Percentiles rank a stretch among this genome's conserved stretches.
These are phyloP conservation scores for Bradynema listronoti DNA, from an alignment of 1,140 invertebrate genomes.

Conservation along the genomic window DNA sequence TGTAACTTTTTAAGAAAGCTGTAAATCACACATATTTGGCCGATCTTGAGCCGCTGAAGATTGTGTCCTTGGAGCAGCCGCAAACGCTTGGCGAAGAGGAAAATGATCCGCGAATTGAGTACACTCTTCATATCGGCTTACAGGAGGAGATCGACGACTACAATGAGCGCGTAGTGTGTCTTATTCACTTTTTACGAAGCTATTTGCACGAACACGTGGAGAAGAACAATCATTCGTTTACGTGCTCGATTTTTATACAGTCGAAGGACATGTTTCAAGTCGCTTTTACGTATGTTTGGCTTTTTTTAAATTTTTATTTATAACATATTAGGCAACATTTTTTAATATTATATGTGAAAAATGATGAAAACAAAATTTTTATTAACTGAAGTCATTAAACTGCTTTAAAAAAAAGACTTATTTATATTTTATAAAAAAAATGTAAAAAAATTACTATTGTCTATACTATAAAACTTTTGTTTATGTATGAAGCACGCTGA, in stretches of 20 bases:
- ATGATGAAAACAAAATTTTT: too few relatives aligned
- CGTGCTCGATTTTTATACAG: conserved; percentile 11
- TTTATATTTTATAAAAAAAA: too few relatives aligned
- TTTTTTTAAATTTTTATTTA: not conserved
- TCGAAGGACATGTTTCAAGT: conserved; percentile 23
- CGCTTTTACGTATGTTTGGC: conserved; percentile 13
- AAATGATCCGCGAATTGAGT: conserved; percentile 23
- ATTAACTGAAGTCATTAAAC: too few relatives aligned
- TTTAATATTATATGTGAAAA: too few relatives aligned
- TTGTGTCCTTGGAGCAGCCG: conserved; percentile 5
- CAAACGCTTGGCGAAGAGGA: conserved; percentile 26
- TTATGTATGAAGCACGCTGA: too few relatives aligned
- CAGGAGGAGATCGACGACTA: not conserved
- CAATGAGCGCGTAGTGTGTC: conserved; percentile 16
- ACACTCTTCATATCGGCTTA: conserved; percentile 15
- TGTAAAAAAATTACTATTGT: too few relatives aligned
- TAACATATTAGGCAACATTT: too few relatives aligned
- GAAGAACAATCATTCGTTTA: conserved; percentile 1
- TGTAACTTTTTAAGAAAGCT: conserved; percentile 11
- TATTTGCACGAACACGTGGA: conserved; percentile 12
- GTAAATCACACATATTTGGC: conserved; percentile 9
- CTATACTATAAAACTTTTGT: too few relatives aligned
- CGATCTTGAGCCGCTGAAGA: conserved; percentile 9
- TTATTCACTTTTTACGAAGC: conserved; percentile 20
- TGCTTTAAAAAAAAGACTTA: too few relatives aligned